Percentiles rank a stretch among this genome's conserved stretches.
Conservation (phyloP, 2,113 vertebrate genomes). For the Vombatus ursinus region DNA sequence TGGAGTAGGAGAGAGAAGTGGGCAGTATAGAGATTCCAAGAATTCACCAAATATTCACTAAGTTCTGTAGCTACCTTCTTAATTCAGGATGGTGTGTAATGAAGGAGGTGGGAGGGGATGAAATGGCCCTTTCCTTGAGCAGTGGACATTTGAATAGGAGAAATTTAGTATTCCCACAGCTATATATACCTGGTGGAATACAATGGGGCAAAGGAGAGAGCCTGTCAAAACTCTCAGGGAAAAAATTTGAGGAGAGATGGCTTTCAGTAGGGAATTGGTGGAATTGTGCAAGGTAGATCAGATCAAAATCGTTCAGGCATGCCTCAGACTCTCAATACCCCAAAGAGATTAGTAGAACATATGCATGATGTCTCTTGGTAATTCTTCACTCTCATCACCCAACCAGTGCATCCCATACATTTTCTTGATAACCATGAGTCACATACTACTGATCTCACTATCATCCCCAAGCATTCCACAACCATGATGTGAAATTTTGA, state of each 20-base stretch:
- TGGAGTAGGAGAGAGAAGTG: background rate
- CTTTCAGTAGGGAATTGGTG: background rate
- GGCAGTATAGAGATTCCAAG: background rate
- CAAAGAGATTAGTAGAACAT: background rate
- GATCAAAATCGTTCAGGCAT: background rate
- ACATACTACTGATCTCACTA: background rate
- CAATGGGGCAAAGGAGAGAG: background rate
- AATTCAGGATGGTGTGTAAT: background rate
- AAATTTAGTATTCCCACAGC: background rate
- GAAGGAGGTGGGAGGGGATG: background rate
- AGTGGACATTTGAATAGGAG: background rate
- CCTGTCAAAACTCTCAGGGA: background rate
- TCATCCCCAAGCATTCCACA: background rate
- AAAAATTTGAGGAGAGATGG: background rate
- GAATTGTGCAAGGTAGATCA: background rate
- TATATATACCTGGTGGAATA: background rate
- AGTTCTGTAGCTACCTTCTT: background rate
- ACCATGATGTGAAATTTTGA: background rate
- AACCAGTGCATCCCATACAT: background rate
- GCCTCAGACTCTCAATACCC: background rate
- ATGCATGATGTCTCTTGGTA: background rate
- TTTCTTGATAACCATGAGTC: background rate
- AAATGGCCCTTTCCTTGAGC: background rate
- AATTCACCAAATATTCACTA: background rate
- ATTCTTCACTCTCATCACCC: background rate